Evolutionary conservation across 2,888 invertebrate species (phyloP), one percentile per base, ranked within the genome.

Genomic region (Cerastis rubricosa): DNA sequence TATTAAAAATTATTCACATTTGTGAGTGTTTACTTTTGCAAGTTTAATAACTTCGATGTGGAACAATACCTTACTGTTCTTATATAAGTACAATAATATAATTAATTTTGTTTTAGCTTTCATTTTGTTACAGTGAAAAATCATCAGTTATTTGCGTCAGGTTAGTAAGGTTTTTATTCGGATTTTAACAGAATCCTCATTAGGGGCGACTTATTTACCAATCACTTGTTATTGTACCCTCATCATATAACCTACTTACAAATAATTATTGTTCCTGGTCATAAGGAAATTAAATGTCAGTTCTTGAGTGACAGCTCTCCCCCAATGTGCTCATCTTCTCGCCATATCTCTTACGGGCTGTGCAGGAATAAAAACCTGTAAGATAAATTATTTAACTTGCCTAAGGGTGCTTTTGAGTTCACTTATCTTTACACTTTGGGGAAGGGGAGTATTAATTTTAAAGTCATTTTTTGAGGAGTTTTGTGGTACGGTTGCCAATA

Each of bases 311-410:
- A 74, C 85, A 82, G 49, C 6, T 66, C 66, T 71, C 78, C 85
- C 72, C 81, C 68, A 71, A 35, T 67, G 66, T 71, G 75, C 80
- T 84, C 85, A 89, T 84, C 81, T 81, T 75, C 78, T 71, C 81
- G 74, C 74, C 76, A 71, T 80, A 81, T 76, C 80, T 84, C 80
- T 74, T 69, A 74, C 69, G 65, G 81, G 67, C 74, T 84, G 82
- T 75, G 72, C 65, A 80, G 74, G 81, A 83, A 86, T 85, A 86
- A 85, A 84, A 85, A 84, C 79, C 81, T 54, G 51, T 73, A 80
- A 85, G 83, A 89, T 88, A 86, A 90, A 89, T 88, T 84, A 88
- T 88, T 84, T 85, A 88, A 89, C 84, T 89, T 87, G 76, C 78
- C 64, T 78, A 79, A 84, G 86, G 84, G 85, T 81, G 85, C 80